Conservation (phyloP, 1,140 invertebrate species). For the Pseudomyrmex cubaensis region DNA sequence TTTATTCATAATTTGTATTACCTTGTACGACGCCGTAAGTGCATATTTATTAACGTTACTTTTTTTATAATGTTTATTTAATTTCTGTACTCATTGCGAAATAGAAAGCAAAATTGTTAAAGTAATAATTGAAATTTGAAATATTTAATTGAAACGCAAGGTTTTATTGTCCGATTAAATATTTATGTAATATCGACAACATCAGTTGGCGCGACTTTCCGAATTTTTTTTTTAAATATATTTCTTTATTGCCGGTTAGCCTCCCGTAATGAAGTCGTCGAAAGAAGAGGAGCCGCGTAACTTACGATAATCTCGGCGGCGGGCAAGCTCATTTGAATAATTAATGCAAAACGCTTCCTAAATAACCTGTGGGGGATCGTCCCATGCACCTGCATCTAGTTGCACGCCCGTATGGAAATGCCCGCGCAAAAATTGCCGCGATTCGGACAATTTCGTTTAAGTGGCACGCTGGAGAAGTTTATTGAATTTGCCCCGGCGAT, state of each 20-base stretch:
- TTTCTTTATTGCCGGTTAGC: slow-evolving; percentile 70
- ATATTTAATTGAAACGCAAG: slow-evolving; percentile 2
- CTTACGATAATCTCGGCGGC: slow-evolving; percentile 81
- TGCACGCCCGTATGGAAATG: slow-evolving; percentile 75
- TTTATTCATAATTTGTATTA: no score
- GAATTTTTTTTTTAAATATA: slow-evolving; percentile 49
- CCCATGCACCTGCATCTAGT: slow-evolving; percentile 78
- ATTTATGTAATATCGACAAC: not conserved
- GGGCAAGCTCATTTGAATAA: slow-evolving; percentile 83
- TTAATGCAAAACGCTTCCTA: slow-evolving; percentile 85
- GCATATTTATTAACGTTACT: no score
- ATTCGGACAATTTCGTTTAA: slow-evolving; percentile 80
- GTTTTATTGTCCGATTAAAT: not conserved
- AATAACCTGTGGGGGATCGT: slow-evolving; percentile 81
- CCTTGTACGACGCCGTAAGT: no score
- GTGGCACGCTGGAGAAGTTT: slow-evolving; percentile 71
- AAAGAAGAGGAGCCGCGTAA: slow-evolving; percentile 76
- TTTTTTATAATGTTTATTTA: no score
- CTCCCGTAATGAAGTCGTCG: slow-evolving; percentile 77
- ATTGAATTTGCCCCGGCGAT: slow-evolving; percentile 65
- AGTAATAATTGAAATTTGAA: slow-evolving; percentile 1
- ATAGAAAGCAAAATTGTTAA: not conserved
- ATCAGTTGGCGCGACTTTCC: not conserved
- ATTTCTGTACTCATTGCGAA: no score
- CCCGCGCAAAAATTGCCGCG: slow-evolving; percentile 75